Evolutionary conservation across 2,113 vertebrate species (phyloP), one percentile per base, ranked within the genome.

Genomic region (Gymnocephalus cernua): DNA sequence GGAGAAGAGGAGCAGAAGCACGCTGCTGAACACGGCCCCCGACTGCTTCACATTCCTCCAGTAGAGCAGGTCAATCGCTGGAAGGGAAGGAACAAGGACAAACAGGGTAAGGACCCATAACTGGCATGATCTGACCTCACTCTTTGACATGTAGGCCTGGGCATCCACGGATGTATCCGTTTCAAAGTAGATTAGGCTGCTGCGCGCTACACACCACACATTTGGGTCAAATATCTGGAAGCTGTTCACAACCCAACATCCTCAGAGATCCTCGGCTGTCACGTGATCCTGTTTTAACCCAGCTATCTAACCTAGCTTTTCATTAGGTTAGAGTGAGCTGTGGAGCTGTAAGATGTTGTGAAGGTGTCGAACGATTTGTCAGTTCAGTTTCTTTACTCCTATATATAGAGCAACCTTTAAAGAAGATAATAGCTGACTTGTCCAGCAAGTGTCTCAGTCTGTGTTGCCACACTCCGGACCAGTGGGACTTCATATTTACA

Each of bases 21-120:
- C 94, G 79, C 98, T 97, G 91, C 98, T 97, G 0, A 99, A 99
- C 88, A 98, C 93, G 0, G 98, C 96, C 4, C 96, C 97, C 0
- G 98, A 97, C 95, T 98, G 97, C 95, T 98, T 99, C 93, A 99
- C 94, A 89, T 99, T 97, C 75, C 96, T 96, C 98, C 98, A 99
- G 95, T 99, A 99, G 77, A 99, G 95, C 92, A 99, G 95, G 94
- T 99, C 98, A 47, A 99, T 96, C 45, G 96, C 98, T 99, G 95
- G 2, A 56, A 82, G 86, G 84, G 27, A 53, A 77, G 71, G 63
- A 74, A 80, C 48, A 73, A 45, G 77, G 70, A 74, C 45, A 88
- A 63, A 70, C n/a, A 25, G 13, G 53, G 63, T 86, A 71, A 85
- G 76, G n/a, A 79, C 45, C 70, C 38, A 15, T 29, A 63, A 47